Percentiles rank a stretch among this genome's conserved stretches.
Conservation (phyloP, 2,113 vertebrate genomes). For the Odontophorus gujanensis region DNA sequence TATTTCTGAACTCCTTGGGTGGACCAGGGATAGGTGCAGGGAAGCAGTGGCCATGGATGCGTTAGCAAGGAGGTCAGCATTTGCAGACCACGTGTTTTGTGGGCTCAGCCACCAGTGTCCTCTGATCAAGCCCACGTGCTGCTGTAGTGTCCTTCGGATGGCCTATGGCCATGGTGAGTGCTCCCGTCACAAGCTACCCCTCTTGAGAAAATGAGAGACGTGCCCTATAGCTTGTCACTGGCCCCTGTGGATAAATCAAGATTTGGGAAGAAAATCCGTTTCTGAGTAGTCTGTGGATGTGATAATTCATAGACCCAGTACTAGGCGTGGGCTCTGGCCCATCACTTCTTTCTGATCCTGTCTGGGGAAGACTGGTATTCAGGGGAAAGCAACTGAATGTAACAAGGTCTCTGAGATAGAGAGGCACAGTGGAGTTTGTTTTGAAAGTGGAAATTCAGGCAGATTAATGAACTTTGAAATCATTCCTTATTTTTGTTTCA, state of each 20-base stretch:
- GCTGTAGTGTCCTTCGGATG: not conserved
- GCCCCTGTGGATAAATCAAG: not conserved
- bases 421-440: not conserved
- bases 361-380: not conserved
- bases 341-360: not conserved
- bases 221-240: not conserved
- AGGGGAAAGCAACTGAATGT: not conserved
- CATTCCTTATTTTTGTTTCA: not conserved
- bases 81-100: not conserved
- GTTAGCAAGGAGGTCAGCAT: not conserved
- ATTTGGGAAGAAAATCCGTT: not conserved
- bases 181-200: accelerated
- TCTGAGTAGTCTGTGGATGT: not conserved
- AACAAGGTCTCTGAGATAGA: not conserved
- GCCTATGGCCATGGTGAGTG: accelerated
- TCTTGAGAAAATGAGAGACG: not conserved
- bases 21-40: not conserved
- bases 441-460: not conserved
- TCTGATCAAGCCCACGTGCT: accelerated
- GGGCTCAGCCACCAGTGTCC: accelerated
- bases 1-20: not conserved
- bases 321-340: not conserved
- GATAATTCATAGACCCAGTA: not conserved
- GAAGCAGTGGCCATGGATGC: not conserved
- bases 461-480: not conserved